Percentiles rank a stretch among this genome's conserved stretches.
These are phyloP conservation scores for Dasyornis broadbenti DNA, from an alignment of 2,113 vertebrate species.

Conservation along the genomic window DNA sequence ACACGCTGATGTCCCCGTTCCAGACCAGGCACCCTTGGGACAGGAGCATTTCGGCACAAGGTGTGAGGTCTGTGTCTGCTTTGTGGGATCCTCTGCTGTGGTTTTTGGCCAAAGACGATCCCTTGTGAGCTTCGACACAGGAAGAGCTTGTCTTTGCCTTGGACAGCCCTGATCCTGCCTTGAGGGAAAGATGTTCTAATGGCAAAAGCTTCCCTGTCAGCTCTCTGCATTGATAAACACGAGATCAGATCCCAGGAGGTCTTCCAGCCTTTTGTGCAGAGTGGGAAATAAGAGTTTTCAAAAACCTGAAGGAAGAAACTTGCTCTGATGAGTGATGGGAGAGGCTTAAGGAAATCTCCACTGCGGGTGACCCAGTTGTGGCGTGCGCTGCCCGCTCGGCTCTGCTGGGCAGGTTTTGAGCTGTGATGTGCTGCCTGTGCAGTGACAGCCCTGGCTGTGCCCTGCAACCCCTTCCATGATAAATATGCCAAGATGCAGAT, in stretches of 20 bases:
- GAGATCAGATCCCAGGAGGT: background rate
- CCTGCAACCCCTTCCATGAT: background rate
- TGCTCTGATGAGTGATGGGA: background rate
- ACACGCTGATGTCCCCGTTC: fast-evolving
- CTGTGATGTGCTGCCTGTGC: background rate
- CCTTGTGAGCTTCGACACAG: background rate
- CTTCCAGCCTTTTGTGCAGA: background rate
- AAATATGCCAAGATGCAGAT: background rate
- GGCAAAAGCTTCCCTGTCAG: background rate
- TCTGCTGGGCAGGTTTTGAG: background rate
- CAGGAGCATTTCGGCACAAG: background rate
- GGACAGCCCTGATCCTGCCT: background rate
- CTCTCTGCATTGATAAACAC: background rate
- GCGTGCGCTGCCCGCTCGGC: background rate
- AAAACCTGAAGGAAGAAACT: background rate
- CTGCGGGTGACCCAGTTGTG: background rate
- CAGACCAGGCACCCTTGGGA: fast-evolving
- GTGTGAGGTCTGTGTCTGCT: background rate
- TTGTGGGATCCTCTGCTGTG: background rate
- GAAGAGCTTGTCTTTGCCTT: background rate
- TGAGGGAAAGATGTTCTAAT: background rate
- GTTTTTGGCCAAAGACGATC: background rate
- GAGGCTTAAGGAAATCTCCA: background rate
- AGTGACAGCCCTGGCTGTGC: background rate
- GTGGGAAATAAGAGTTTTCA: background rate